Evolutionary conservation across 2,888 invertebrate species (phyloP).

Genomic region (Erebia aethiops): DNA sequence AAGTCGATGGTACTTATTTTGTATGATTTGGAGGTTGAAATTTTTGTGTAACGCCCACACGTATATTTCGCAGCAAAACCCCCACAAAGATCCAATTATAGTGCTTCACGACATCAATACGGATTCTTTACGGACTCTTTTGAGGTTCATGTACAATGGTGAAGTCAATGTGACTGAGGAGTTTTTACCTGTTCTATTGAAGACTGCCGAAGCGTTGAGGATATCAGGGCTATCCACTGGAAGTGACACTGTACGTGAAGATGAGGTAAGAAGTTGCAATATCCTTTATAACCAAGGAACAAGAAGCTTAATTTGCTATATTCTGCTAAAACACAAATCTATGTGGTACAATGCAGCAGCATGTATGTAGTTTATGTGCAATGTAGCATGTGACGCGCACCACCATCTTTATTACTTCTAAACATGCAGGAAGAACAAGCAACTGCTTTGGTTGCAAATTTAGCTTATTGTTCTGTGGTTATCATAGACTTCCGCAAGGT

Average conservation of each 20-base stretch:
- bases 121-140: conserved; percentile 84
- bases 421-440: no score
- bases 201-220: conserved; percentile 87
- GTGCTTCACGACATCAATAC: conserved; percentile 88
- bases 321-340: no score
- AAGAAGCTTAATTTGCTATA: no score
- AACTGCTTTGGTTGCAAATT: no score
- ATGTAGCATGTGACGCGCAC: no score
- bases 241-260: conserved; percentile 68
- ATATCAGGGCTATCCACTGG: conserved; percentile 87
- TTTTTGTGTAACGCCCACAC: conserved; percentile 62
- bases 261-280: conserved; percentile 57
- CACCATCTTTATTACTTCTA: no score
- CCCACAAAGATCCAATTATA: conserved; percentile 89
- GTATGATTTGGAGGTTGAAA: conserved; percentile 21
- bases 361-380: no score
- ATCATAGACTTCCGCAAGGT: no score
- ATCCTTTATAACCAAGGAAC: background rate
- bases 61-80: conserved; percentile 85
- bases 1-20: conserved; percentile 1
- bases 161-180: conserved; percentile 89
- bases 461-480: no score
- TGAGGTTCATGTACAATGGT: conserved; percentile 89
- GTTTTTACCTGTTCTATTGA: conserved; percentile 85
- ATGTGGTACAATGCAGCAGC: no score